These are phyloP conservation scores for Drosophila seguyi DNA, from an alignment of 1,140 invertebrate species.

Conservation along the genomic window DNA sequence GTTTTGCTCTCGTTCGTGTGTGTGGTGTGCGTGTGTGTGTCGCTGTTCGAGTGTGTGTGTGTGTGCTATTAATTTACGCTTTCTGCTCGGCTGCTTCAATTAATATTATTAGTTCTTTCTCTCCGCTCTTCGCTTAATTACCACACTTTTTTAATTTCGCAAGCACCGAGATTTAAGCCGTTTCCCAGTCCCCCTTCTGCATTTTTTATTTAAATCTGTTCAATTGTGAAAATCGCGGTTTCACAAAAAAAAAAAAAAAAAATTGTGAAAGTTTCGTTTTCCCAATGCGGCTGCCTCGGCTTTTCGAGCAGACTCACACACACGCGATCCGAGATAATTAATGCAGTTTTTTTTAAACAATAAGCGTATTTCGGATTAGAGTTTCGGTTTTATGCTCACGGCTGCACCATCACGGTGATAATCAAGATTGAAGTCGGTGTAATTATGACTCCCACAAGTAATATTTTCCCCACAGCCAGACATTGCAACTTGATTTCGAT, in stretches of 20 bases:
- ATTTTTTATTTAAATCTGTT: slow-evolving; percentile 62
- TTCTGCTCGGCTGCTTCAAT: slow-evolving; percentile 81
- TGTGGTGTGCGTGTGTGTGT: slow-evolving; percentile 1
- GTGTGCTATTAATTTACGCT: slow-evolving; percentile 72
- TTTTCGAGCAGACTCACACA: slow-evolving; percentile 18
- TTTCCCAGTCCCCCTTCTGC: slow-evolving; percentile 2
- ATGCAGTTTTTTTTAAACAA: slow-evolving; percentile 22
- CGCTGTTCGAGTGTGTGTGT: slow-evolving; percentile 11
- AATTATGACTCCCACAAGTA: neutral
- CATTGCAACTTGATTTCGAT: neutral
- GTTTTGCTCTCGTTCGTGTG: slow-evolving; percentile 44
- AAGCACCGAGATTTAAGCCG: slow-evolving; percentile 22
- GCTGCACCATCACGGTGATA: slow-evolving; percentile 25
- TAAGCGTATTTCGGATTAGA: slow-evolving; percentile 23
- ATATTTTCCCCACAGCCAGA: neutral
- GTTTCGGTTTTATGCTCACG: slow-evolving; percentile 12
- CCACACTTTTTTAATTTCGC: slow-evolving; percentile 49
- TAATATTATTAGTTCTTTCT: slow-evolving; percentile 80
- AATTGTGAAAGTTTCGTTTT: slow-evolving; percentile 72
- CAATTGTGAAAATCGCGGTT: slow-evolving; percentile 65
- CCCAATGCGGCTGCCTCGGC: slow-evolving; percentile 35
- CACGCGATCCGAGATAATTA: slow-evolving; percentile 25
- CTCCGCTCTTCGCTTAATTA: slow-evolving; percentile 67
- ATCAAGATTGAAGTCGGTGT: neutral
- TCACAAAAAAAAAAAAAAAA: slow-evolving; percentile 25